These are phyloP conservation scores for Chrysolina haemoptera DNA, from an alignment of 2,888 invertebrate species.

Conservation along the genomic window DNA sequence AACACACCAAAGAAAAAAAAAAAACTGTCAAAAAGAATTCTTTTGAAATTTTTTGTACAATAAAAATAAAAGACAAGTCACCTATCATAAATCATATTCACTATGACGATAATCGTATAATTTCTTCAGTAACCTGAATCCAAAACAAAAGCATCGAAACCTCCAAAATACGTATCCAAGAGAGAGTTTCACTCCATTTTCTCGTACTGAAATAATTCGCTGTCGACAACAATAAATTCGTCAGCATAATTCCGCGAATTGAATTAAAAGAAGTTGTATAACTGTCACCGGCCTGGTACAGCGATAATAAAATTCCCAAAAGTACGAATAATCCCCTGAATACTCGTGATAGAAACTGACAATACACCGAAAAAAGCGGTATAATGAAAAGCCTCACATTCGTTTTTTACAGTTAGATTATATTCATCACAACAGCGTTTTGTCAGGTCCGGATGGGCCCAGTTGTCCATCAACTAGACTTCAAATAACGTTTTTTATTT, in stretches of 20 bases:
- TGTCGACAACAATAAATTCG: slow-evolving; percentile 19
- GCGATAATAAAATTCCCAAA: slow-evolving; percentile 22
- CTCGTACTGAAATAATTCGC: slow-evolving; percentile 1
- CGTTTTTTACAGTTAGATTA: slow-evolving; percentile 17
- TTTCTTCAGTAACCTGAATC: too few species aligned
- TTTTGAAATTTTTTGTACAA: too few species aligned
- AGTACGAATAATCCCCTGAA: slow-evolving; percentile 23
- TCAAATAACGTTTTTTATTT: too few species aligned
- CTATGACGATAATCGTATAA: too few species aligned
- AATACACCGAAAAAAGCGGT: slow-evolving; percentile 23
- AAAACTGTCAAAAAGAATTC: too few species aligned
- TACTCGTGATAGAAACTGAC: slow-evolving; percentile 20
- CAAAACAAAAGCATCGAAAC: background rate
- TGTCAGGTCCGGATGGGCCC: background rate
- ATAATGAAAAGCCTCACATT: slow-evolving; percentile 26
- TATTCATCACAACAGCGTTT: slow-evolving; percentile 25
- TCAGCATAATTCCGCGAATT: slow-evolving; percentile 7
- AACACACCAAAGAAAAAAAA: too few species aligned
- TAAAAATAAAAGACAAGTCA: too few species aligned
- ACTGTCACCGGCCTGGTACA: slow-evolving; percentile 20
- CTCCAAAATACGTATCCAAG: background rate
- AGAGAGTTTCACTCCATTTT: background rate
- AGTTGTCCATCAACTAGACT: too few species aligned
- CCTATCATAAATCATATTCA: too few species aligned
- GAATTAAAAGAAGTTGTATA: slow-evolving; percentile 22